phyloP scores from a whole-genome alignment of 2,113 vertebrate genomes.

The Callionymus lyra region DNA sequence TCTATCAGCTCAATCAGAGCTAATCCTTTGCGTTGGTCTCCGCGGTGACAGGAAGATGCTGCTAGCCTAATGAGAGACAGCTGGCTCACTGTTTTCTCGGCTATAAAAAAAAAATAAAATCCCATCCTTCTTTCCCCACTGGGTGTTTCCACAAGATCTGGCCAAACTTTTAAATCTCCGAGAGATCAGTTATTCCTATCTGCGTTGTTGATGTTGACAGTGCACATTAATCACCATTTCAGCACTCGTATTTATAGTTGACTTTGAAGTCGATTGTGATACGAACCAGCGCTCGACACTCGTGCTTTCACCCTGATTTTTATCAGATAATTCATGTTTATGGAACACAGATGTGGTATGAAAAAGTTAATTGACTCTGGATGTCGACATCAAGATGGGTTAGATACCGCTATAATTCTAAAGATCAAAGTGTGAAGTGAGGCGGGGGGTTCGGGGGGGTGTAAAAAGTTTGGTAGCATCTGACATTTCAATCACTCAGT shows the following conservation, averaged over 20 bases:
- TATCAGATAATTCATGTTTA: slow-evolving; percentile 60
- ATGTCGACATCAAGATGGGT: not conserved
- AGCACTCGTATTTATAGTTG: slow-evolving; percentile 21
- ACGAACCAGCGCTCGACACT: slow-evolving; percentile 14
- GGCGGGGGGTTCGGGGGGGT: too few species aligned
- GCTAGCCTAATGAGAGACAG: slow-evolving; percentile 70
- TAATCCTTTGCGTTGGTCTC: slow-evolving; percentile 67
- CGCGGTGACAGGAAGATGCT: slow-evolving; percentile 67
- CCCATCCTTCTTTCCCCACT: slow-evolving; percentile 35
- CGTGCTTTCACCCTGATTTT: slow-evolving; percentile 38
- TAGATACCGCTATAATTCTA: too few species aligned
- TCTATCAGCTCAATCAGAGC: slow-evolving; percentile 67
- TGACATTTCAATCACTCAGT: slow-evolving; percentile 3
- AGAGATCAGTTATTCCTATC: slow-evolving; percentile 51
- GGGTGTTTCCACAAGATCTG: slow-evolving; percentile 38
- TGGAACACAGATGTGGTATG: slow-evolving; percentile 33
- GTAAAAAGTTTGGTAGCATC: slow-evolving; percentile 6
- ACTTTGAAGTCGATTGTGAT: slow-evolving; percentile 46
- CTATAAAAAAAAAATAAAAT: slow-evolving; percentile 32
- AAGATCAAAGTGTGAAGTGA: too few species aligned
- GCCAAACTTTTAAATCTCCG: slow-evolving; percentile 52
- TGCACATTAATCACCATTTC: slow-evolving; percentile 47
- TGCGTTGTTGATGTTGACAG: slow-evolving; percentile 33
- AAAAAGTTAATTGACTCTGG: slow-evolving; percentile 36
- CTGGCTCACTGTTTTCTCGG: slow-evolving; percentile 51